Evolutionary conservation across 2,888 invertebrate species (phyloP), one percentile per base, ranked within the genome.

Genomic region (Danaus chrysippus): DNA sequence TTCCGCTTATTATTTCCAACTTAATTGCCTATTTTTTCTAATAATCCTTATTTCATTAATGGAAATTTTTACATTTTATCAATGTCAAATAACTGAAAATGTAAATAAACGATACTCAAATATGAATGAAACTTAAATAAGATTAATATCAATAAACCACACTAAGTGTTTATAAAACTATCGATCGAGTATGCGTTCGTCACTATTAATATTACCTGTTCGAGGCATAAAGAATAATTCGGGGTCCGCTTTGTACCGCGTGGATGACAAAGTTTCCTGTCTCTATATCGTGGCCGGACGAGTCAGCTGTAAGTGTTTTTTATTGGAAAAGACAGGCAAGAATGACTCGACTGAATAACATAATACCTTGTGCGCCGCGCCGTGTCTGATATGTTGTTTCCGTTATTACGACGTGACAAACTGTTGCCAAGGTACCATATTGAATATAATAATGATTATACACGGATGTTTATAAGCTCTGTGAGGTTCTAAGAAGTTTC

Each of bases 341-440:
- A 61, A 61, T 59, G 57, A 56, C 56, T 56, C 63, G 56, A 61
- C 63, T 67, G 64, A 63, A 70, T 68, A 70, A 71, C 63, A 61
- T 61, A 66, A 62, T 23, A 56, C 60, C 68, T 71, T 72, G 72
- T 68, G 69, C 69, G 71, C 73, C 69, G 72, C 74, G 73, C 80
- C 82, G 82, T 80, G 81, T 79, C 86, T 82, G 87, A 87, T 87
- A 84, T 82, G 83, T 81, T 81, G 84, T 87, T 88, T 88, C 88
- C 87, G 87, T 80, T 83, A 77, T 77, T 79, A 73, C 69, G 74
- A 79, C 76, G 76, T 75, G 76, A 70, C 71, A 62, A 65, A 67
- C 66, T 62, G 53, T 62, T 49, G 49, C 53, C n/a, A 17, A 46
- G 59, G 54, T 15, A 11, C 46, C 44, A 58, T 15, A 46, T 44